Percentiles rank a stretch among this genome's conserved stretches.
phyloP scores from a whole-genome alignment of 2,113 vertebrate species.

The Mastomys natalensis region DNA sequence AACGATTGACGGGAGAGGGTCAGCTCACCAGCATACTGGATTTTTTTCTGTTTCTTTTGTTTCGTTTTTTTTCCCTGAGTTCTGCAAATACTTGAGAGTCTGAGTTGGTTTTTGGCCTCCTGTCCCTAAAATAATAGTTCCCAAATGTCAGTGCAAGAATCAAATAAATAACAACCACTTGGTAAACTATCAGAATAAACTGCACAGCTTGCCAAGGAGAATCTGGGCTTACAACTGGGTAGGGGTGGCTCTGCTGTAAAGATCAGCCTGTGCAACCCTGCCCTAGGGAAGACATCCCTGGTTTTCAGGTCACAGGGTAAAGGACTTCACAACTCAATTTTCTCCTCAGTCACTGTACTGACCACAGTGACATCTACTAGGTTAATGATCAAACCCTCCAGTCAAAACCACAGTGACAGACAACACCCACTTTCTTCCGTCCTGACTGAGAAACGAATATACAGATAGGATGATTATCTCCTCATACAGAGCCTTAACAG shows the following conservation, averaged over 20 bases:
- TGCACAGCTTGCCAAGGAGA: accelerated
- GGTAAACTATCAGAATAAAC: background rate
- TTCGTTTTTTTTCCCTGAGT: background rate
- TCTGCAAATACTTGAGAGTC: background rate
- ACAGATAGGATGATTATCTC: constrained; percentile 1
- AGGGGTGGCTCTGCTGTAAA: background rate
- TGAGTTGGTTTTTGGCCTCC: background rate
- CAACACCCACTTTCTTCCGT: background rate
- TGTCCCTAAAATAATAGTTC: background rate
- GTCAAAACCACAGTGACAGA: constrained; percentile 50
- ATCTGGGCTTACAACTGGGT: background rate
- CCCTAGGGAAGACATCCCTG: background rate
- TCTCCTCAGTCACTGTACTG: constrained; percentile 8
- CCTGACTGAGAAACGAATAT: background rate
- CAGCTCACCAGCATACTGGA: background rate
- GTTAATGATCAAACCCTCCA: background rate
- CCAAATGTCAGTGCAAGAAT: background rate
- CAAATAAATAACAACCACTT: no score
- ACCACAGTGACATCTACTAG: background rate
- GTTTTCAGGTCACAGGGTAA: background rate
- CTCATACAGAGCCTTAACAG: background rate
- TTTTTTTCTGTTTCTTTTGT: background rate
- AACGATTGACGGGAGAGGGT: background rate
- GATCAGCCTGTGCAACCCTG: background rate
- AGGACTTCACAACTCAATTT: background rate